These are phyloP conservation scores for Erebia aethiops DNA, from an alignment of 2,888 invertebrate genomes.

Conservation along the genomic window DNA sequence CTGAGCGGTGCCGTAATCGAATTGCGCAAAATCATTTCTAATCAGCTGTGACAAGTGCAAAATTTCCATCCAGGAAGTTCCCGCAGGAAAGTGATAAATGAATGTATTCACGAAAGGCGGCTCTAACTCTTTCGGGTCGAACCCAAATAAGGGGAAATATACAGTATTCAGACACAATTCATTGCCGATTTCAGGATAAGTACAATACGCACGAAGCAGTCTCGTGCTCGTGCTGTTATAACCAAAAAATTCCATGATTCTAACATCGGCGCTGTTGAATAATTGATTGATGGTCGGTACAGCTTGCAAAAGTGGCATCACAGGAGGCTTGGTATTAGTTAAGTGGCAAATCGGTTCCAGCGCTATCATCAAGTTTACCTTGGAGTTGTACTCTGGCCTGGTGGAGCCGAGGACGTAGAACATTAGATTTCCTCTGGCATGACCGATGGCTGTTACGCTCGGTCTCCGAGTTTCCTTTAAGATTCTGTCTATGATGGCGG, in stretches of 20 bases:
- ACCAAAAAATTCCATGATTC: constrained; percentile 27
- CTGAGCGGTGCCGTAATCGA: constrained; percentile 47
- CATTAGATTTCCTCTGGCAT: constrained; percentile 86
- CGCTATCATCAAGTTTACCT: constrained; percentile 78
- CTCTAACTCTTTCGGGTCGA: constrained; percentile 48
- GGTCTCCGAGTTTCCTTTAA: constrained; percentile 55
- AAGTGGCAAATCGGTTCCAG: constrained; percentile 56
- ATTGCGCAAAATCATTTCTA: constrained; percentile 48
- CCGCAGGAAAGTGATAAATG: constrained; percentile 52
- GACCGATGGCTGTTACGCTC: constrained; percentile 81
- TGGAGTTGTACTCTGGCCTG: constrained; percentile 82
- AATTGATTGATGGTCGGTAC: constrained; percentile 23
- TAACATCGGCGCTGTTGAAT: constrained; percentile 21
- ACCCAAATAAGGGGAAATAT: constrained; percentile 37
- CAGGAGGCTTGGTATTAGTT: constrained; percentile 39
- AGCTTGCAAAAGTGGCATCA: constrained; percentile 13
- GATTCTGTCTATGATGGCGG: constrained; percentile 78
- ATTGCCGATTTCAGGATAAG: constrained; percentile 25
- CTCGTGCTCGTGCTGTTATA: constrained; percentile 24
- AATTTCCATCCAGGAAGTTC: constrained; percentile 53
- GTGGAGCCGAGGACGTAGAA: constrained; percentile 82
- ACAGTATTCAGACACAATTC: constrained; percentile 36
- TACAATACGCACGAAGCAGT: constrained; percentile 33
- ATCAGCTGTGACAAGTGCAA: constrained; percentile 51
- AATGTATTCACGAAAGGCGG: constrained; percentile 45